Evolutionary conservation across 2,113 vertebrate genomes (phyloP).

Genomic region (Eubucco bourcierii): DNA sequence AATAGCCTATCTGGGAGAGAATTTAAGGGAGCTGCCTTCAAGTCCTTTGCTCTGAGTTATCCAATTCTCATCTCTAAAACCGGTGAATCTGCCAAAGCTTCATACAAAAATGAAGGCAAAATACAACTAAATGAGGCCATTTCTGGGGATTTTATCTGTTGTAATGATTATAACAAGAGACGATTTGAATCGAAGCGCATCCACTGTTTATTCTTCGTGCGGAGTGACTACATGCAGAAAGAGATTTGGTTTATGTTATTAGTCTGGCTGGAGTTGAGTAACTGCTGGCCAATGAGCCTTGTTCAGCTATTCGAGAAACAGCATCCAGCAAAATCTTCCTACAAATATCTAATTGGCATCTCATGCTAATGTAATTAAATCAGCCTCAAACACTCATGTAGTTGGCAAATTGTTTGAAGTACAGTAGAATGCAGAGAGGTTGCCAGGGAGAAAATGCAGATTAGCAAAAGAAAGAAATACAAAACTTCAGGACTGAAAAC

Average conservation of each 20-base stretch:
- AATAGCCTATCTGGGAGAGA: background rate
- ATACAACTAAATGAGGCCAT: background rate
- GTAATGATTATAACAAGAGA: background rate
- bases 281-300: background rate
- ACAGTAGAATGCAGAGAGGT: background rate
- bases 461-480: background rate
- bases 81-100: background rate
- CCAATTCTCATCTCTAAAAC: background rate
- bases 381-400: background rate
- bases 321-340: conserved; percentile 5
- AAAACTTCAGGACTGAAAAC: background rate
- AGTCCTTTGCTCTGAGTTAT: background rate
- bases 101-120: background rate
- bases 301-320: conserved; percentile 5
- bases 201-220: conserved; percentile 14
- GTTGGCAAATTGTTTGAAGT: background rate
- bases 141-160: background rate
- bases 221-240: background rate
- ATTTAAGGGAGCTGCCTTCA: background rate
- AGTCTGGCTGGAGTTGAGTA: background rate
- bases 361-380: conserved; percentile 23
- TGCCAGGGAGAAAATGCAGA: background rate
- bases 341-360: background rate
- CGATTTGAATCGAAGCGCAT: background rate
- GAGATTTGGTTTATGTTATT: conserved; percentile 8